A percentile compares a stretch with the other conserved stretches of the same genome.
Conservation (phyloP, 2,113 vertebrate genomes). For the Cryptoleucopteryx plumbea region DNA sequence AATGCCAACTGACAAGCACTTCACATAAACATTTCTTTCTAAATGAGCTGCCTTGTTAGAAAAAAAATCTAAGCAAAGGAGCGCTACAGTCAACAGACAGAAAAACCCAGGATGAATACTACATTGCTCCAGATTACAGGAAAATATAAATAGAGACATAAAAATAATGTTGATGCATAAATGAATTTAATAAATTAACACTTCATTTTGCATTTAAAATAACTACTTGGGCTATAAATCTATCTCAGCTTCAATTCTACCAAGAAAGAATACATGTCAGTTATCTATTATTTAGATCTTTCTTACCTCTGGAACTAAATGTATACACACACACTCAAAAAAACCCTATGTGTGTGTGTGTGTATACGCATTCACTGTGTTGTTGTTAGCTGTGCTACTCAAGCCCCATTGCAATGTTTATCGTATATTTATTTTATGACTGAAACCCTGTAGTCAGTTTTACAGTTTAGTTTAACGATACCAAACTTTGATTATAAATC, state of each 20-base stretch:
- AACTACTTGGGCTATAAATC: neutral
- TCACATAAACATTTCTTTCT: conserved; percentile 87
- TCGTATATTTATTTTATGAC: conserved; percentile 53
- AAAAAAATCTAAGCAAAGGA: conserved; percentile 65
- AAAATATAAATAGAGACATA: conserved; percentile 51
- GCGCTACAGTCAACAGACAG: conserved; percentile 49
- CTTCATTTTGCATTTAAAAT: conserved; percentile 54
- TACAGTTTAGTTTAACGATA: conserved; percentile 66
- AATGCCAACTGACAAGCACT: conserved; percentile 88
- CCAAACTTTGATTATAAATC: conserved; percentile 74
- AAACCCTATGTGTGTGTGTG: neutral
- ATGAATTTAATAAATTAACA: conserved; percentile 60
- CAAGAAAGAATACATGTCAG: neutral
- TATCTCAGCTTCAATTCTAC: neutral
- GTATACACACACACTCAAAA: neutral
- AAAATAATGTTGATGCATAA: conserved; percentile 45
- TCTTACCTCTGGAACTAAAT: conserved; percentile 3
- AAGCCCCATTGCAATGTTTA: conserved; percentile 39
- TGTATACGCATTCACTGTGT: neutral
- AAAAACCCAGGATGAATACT: conserved; percentile 20
- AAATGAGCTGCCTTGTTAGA: conserved; percentile 82
- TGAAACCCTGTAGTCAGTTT: conserved; percentile 60
- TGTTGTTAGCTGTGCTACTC: neutral
- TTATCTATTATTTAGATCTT: conserved; percentile 32
- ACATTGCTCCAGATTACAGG: conserved; percentile 7